A percentile compares a stretch with the other conserved stretches of the same genome.
Conservation (phyloP, 1,140 invertebrate species). For the Ruditapes philippinarum region DNA sequence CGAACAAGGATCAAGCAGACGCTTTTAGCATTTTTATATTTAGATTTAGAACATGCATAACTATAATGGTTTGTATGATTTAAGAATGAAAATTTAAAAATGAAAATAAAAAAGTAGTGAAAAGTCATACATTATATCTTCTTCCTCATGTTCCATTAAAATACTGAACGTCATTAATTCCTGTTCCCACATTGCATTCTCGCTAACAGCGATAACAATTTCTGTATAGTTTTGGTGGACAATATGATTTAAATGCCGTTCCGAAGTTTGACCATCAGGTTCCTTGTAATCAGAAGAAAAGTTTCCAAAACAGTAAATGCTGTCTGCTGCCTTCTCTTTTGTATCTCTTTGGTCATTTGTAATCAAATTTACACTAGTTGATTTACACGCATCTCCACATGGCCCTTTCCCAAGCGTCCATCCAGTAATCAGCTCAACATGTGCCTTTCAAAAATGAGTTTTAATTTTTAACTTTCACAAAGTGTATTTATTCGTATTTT, state of each 20-base stretch:
- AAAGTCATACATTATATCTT: neutral
- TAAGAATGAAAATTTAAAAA: too few species aligned
- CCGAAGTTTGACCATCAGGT: neutral
- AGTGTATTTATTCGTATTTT: too few species aligned
- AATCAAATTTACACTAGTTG: neutral
- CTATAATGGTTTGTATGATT: too few species aligned
- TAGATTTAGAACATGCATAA: too few species aligned
- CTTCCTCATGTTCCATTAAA: neutral
- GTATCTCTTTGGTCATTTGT: neutral
- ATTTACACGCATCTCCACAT: neutral
- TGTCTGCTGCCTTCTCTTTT: neutral
- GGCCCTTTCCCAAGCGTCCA: slow-evolving; percentile 25
- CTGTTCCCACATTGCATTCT: slow-evolving; percentile 27
- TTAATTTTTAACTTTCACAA: too few species aligned
- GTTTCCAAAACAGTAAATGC: neutral
- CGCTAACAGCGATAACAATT: slow-evolving; percentile 2
- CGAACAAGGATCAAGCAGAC: too few species aligned
- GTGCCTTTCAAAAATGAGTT: neutral
- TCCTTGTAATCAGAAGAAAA: neutral
- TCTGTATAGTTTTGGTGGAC: neutral
- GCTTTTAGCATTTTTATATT: too few species aligned
- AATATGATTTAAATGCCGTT: neutral
- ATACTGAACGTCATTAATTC: neutral
- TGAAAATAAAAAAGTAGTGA: too few species aligned
- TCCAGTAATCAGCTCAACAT: slow-evolving; percentile 26